Base-by-base conservation (phyloP, 2,888 invertebrate genomes). In the Hyppa rectilinea region DNA sequence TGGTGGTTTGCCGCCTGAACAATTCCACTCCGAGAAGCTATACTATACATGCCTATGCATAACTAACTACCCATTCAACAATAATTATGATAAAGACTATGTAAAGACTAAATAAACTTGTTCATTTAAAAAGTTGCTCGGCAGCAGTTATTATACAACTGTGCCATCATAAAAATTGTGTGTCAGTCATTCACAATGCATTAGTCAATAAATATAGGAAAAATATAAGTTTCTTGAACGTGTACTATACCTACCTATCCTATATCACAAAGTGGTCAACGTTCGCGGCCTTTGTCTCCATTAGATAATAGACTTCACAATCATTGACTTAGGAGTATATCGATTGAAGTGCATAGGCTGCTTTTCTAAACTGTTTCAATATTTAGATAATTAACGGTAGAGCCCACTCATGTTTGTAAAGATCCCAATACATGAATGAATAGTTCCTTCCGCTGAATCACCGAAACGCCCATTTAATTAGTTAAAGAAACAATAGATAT, bases 251-350 rank as follows among this genome's bases (percentile, higher is more conserved):
- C 10, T 71, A 38, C 40, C 14, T 52, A 45, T 49, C 29, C 29
- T n/a, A 71, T 63, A 76, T 68, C 47, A 38, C 38, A 47, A 62
- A 65, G 58, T 58, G 78, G 68, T 77, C 73, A 81, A 75, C 75
- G 78, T 77, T 76, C 73, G 59, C 63, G 62, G 50, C 53, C 72
- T 72, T 67, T 82, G 76, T 70, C 50, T 69, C 53, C 62, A 34
- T 73, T 73, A 58, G 75, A 75, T 83, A 84, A 69, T 45, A 66
- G 26, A 68, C 63, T 56, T 67, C 47, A 40, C 62, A 53, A n/a
- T 75, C 50, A 74, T 67, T 67, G 17, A 74, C 52, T 73, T 45
- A 29, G 17, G 43, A 53, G 49, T 40, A 4, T 26, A 60, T 36
- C 23, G 63, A 49, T 49, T 40, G 26, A 77, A 77, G 50, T 78